phyloP scores from a whole-genome alignment of 2,888 invertebrate species.

The Branchellion lobata region DNA sequence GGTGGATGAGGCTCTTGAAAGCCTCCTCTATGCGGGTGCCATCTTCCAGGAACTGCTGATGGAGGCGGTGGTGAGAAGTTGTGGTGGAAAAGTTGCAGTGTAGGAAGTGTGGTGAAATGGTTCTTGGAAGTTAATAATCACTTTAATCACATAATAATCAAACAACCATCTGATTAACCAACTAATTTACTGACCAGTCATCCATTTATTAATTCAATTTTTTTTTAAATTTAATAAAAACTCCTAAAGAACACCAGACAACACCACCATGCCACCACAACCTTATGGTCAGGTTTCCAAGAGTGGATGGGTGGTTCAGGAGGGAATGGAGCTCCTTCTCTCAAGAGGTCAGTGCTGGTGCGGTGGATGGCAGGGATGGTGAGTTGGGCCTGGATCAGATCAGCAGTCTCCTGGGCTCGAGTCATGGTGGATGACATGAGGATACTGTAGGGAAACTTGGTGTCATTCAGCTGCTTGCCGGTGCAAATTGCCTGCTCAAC shows the following conservation, averaged over 20 bases:
- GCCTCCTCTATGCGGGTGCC: slow-evolving; percentile 92
- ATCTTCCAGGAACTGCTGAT: slow-evolving; percentile 86
- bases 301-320: slow-evolving; percentile 86
- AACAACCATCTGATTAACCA: too few species aligned
- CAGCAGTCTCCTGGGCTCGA: slow-evolving; percentile 85
- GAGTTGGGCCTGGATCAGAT: slow-evolving; percentile 73
- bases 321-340: slow-evolving; percentile 90
- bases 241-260: not conserved
- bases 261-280: slow-evolving; percentile 56
- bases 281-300: slow-evolving; percentile 81
- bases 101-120: not conserved
- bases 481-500: slow-evolving; percentile 81
- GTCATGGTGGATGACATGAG: slow-evolving; percentile 88
- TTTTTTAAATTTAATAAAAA: too few species aligned
- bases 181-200: too few species aligned
- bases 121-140: not conserved
- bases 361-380: slow-evolving; percentile 55
- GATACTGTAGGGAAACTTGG: slow-evolving; percentile 77
- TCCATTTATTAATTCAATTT: too few species aligned
- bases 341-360: slow-evolving; percentile 67
- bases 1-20: slow-evolving; percentile 86
- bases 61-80: slow-evolving; percentile 54
- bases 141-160: too few species aligned
- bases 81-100: not conserved
- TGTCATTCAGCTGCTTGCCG: slow-evolving; percentile 74